These are phyloP conservation scores for Centropus unirufus DNA, from an alignment of 2,113 vertebrate genomes.

Conservation along the genomic window DNA sequence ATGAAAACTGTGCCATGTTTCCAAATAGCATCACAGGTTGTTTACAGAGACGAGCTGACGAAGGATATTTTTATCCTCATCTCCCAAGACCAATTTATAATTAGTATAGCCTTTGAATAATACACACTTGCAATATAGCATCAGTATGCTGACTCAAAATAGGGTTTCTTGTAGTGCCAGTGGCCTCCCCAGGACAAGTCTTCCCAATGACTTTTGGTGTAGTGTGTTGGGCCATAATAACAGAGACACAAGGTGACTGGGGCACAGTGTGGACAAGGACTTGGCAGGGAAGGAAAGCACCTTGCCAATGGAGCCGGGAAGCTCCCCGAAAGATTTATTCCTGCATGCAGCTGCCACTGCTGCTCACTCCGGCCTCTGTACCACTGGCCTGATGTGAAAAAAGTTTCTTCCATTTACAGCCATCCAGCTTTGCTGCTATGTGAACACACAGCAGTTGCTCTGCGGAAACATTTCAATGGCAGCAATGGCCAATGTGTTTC, in stretches of 20 bases:
- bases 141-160: background rate
- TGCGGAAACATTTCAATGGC: background rate
- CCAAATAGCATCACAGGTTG: slow-evolving; percentile 46
- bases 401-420: background rate
- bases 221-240: background rate
- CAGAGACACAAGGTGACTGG: fast-evolving
- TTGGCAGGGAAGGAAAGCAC: background rate
- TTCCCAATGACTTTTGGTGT: background rate
- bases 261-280: background rate
- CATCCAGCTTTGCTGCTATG: fast-evolving
- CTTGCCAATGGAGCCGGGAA: background rate
- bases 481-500: background rate
- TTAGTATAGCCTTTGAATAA: slow-evolving; percentile 47
- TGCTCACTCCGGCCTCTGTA: background rate
- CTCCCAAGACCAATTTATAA: slow-evolving; percentile 57
- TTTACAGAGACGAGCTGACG: slow-evolving; percentile 38
- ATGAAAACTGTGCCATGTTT: background rate
- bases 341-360: background rate
- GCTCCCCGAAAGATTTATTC: background rate
- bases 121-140: background rate
- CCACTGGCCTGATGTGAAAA: fast-evolving
- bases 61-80: slow-evolving; percentile 50
- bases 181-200: background rate
- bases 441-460: background rate
- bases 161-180: background rate